Evolutionary conservation across 1,140 invertebrate species (phyloP).

Genomic region (Caerostris darwini): DNA sequence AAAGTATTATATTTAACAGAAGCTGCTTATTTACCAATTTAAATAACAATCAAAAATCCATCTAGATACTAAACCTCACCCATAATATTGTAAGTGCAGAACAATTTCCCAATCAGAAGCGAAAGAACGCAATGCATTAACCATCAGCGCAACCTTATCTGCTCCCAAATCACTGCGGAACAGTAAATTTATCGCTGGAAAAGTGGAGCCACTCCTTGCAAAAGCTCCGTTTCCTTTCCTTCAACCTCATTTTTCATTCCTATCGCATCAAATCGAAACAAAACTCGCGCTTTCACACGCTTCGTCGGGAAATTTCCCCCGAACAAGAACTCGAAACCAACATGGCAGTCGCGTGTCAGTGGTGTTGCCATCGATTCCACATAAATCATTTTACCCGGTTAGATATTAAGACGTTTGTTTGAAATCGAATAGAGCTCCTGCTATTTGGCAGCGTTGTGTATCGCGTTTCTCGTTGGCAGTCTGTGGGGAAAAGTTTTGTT

Average conservation of each 20-base stretch:
- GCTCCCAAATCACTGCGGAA: background rate
- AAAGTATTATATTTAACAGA: background rate
- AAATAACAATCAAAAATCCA: background rate
- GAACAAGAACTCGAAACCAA: conserved; percentile 61
- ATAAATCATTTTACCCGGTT: conserved; percentile 64
- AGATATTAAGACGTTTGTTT: conserved; percentile 68
- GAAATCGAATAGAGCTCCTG: conserved; percentile 50
- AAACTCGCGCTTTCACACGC: conserved; percentile 51
- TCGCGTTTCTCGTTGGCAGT: background rate
- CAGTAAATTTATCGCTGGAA: conserved; percentile 6
- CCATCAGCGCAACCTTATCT: background rate
- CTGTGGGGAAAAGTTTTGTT: conserved; percentile 36
- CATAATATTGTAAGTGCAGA: background rate
- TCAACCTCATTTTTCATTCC: conserved; percentile 51
- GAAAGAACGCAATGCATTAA: conserved; percentile 19
- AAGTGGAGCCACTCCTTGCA: background rate
- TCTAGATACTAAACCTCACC: background rate
- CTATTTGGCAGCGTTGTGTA: background rate
- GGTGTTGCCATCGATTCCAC: conserved; percentile 58
- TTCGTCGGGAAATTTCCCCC: background rate
- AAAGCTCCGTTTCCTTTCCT: background rate
- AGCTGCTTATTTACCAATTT: background rate
- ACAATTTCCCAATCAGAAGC: background rate
- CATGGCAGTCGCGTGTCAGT: conserved; percentile 48
- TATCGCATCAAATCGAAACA: conserved; percentile 17